Evolutionary conservation across 2,797 vertebrate genomes (phyloP), one percentile per base, ranked within the genome.

Genomic region (Sandelia bainsii): DNA sequence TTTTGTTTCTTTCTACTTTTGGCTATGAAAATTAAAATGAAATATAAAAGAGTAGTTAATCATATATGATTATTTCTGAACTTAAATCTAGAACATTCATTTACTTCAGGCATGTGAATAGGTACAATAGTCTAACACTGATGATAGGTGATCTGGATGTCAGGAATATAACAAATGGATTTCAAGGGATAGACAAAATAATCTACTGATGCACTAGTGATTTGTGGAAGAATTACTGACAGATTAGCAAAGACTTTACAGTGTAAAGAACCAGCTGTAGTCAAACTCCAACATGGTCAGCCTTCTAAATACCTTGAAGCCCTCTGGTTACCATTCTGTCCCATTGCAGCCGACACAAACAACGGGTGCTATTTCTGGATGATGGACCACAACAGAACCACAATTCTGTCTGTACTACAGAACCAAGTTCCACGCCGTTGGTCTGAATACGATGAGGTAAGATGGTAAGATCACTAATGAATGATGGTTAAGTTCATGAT

Each of bases 281-380:
- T 62, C 53, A 65, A 79, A 82, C 61, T 49, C 65, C 40, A 73
- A 68, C 61, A 76, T 51, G 50, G 69, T 59, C 64, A 80, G 57
- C 73, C 54, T 75, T 77, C 67, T 67, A 69, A 88, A 79, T 77
- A 79, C 46, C 56, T 62, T 11, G 48, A 80, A 82, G 69, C 77
- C 52, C 57, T 64, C 12, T 25, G 45, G 48, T 76, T 78, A 58
- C 74, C 59, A 59, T 20, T 25, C n/a, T 6, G 49, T 77, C 81
- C 62, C 71, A 65, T 40, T 80, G 76, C 68, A 84, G 71, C 53
- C 20, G 49, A 69, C 25, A 52, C 25, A 52, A 71, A 70, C 46
- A 69, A 68, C 61, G 53, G 50, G 58, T 52, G 61, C 78, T 77
- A 82, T 87, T 87, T 81, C 64, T 80, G 77, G 72, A 75, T 82